Evolutionary conservation across 2,797 vertebrate species (phyloP), one percentile per base, ranked within the genome.

Genomic region (Manis javanica): DNA sequence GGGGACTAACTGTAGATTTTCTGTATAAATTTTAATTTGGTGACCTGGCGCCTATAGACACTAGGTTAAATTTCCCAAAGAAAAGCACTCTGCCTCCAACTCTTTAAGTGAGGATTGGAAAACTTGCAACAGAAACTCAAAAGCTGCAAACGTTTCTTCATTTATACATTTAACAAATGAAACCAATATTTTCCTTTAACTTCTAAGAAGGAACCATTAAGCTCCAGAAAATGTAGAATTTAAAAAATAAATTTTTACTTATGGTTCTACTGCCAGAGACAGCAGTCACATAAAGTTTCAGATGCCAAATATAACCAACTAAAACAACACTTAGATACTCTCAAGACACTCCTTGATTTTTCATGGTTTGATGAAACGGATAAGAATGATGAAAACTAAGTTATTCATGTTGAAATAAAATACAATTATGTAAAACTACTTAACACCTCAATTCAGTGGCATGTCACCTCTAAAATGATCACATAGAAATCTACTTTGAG

Each of bases 111-210:
- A 96, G 29, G 11, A 74, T 53, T 68, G 84, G 59, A 96, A 96
- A 91, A 87, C 26, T 31, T 12, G 24, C 51, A 31, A 92, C 2
- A 64, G 71, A 95, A 90, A 96, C 63, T 74, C 23, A 11, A 64
- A 93, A 66, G 26, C 24, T 79, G 49, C n/a, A 94, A 85, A 83
- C 0, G 6, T 55, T 81, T 84, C 77, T 87, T 88, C 34, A 69
- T 81, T 79, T 95, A 96, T 18, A 84, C 46, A 89, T 7, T 34
- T 7, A 78, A 74, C 34, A 94, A 63, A 94, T 39, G 89, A 91
- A 97, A 92, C 24, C 51, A 93, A 1, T 39, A 90, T 49, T 88
- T 88, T 61, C 63, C 68, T 81, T 94, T 87, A 96, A 94, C 64
- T 92, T 46, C 57, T 61, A 95, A 95, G 53, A 95, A 93, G 18